Base-by-base conservation (phyloP, 1,140 invertebrate genomes). In the Diachasma alloeum region DNA sequence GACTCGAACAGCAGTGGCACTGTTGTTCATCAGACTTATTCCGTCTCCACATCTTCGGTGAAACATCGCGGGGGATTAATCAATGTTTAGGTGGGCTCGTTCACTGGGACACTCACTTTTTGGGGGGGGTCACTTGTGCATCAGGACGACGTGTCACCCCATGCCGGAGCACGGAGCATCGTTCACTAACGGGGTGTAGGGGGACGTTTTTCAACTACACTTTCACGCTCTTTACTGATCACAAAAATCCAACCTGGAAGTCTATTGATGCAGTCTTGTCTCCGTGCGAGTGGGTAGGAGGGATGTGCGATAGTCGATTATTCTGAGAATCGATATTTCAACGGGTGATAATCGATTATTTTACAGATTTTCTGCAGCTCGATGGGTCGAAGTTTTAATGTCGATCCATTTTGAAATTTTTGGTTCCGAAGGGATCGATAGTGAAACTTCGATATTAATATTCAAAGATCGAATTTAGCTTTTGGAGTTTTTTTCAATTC, bases 21-120 rank as follows among this genome's bases (percentile, higher is more conserved):
- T 95, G 79, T 93, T 92, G 89, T 97, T 96, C 77, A 93, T 92
- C 75, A 97, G 91, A 77, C 92, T 93, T 68, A 97, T 93, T 83
- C 94, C 91, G 78, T 94, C 93, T 48, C 96, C 96, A 86, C 95
- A 96, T 82, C 93, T 92, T 83, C 92, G 91, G 88, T 97, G 96
- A 88, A 97, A 97, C 87, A 89, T 89, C 70, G 42, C 15, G 9
- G 69, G 68, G 42, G 46, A 56, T 67, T 59, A 66, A 37, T 48
- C 17, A 17, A 31, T 31, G 31, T 31, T 31, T 31, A 31, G 6
- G 4, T 15, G 48, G 48, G n/a, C 6, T 53, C 15, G 6, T 53
- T 53, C 17, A 53, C 48, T 42, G 3, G 39, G 13, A 42, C 9
- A 42, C 9, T 42, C 39, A 42, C 9, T 42, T 9, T 11, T 9